Conservation (phyloP, 2,888 invertebrate genomes). For the Lamellibrachia satsuma region DNA sequence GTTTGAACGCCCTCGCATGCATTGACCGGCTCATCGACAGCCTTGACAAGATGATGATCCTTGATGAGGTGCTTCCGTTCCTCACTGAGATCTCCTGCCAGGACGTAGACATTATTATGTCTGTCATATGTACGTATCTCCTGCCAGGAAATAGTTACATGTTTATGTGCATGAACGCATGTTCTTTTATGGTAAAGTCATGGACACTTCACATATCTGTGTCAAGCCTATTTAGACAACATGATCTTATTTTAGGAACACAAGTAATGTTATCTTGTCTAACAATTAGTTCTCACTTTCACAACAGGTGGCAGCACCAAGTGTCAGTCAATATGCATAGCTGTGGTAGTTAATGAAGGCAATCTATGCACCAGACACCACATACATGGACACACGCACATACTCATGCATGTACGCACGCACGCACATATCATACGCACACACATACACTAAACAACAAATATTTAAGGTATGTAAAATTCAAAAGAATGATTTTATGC, state of each 20-base stretch:
- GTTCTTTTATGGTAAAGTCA: neutral
- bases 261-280: neutral
- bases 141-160: neutral
- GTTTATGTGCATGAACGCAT: neutral
- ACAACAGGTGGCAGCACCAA: neutral
- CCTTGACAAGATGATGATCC: conserved; percentile 85
- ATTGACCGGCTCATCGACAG: conserved; percentile 82
- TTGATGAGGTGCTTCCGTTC: conserved; percentile 89
- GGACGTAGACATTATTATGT: conserved; percentile 87
- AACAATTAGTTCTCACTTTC: neutral
- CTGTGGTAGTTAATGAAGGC: neutral
- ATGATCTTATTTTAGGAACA: neutral
- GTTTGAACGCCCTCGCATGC: conserved; percentile 65
- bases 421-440: neutral
- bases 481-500: neutral
- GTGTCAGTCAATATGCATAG: neutral
- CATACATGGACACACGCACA: neutral
- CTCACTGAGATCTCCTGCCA: conserved; percentile 85
- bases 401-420: neutral
- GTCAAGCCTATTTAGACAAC: neutral
- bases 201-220: neutral
- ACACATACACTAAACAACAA: no score
- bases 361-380: no score
- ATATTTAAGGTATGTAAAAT: neutral
- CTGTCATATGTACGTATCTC: conserved; percentile 87